These are phyloP conservation scores for Polyommatus iphigenia DNA, from an alignment of 2,888 invertebrate genomes.

Conservation along the genomic window DNA sequence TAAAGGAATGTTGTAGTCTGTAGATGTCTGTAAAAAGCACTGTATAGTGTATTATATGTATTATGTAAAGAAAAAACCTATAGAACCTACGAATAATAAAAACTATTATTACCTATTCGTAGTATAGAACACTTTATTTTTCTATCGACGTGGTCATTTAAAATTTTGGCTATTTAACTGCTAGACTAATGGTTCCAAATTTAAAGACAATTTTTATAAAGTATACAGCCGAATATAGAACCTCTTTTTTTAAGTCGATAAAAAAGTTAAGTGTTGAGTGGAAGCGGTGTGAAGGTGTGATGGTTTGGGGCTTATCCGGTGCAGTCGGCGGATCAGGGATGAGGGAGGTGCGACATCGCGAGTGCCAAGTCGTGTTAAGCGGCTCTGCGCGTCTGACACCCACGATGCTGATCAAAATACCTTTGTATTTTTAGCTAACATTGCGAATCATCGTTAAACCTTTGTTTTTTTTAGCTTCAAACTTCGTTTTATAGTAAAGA, in stretches of 20 bases:
- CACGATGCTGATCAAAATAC: neutral
- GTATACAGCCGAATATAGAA: neutral
- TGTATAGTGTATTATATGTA: too few species aligned
- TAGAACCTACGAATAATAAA: too few species aligned
- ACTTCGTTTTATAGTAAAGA: neutral
- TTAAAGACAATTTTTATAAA: neutral
- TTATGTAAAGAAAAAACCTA: too few species aligned
- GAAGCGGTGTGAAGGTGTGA: neutral
- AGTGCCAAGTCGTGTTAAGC: constrained; percentile 61
- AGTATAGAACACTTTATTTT: too few species aligned
- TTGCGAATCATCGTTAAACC: neutral
- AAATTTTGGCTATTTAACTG: neutral
- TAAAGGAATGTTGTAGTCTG: too few species aligned
- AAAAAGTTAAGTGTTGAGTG: neutral
- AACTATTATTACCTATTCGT: too few species aligned
- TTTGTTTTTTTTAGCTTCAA: neutral
- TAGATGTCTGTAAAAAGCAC: too few species aligned
- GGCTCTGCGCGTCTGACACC: constrained; percentile 37
- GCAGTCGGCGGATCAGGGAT: constrained; percentile 19
- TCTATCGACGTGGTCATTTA: neutral
- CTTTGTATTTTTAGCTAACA: neutral
- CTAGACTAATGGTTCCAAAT: neutral
- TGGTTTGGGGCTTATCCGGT: constrained; percentile 27
- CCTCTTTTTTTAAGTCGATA: neutral
- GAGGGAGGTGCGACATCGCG: constrained; percentile 46